Base-by-base conservation (phyloP, 2,113 vertebrate genomes). In the Paratilapia polleni region DNA sequence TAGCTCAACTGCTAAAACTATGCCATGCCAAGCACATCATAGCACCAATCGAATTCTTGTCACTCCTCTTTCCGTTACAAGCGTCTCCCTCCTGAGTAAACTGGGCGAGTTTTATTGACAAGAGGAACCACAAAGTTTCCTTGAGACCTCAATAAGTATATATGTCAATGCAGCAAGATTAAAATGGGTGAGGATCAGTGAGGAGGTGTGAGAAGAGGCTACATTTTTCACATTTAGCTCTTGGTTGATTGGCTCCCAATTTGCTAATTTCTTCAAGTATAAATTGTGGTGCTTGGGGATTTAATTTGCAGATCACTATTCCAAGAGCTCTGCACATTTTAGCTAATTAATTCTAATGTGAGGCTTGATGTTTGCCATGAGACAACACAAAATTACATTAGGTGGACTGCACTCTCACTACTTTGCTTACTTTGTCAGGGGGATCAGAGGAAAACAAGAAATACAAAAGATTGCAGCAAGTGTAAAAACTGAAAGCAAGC, bases 1-100 rank as follows among this genome's bases (percentile, higher is more conserved):
- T 34, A 62, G 54, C 78, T 66, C 58, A n/a, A 60, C 61, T 83
- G 77, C 68, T 19, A 64, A 52, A 82, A 43, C 77, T 61, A 14
- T 82, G 26, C 24, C 58, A 26, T 47, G 19, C 38, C 36, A 76
- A 12, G 26, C 14, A 15, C 43, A 47, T 47, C 43, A 47, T 13
- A 47, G 43, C 62, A 62, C 2, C 80, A 38, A 47, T 56, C n/a
- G 5, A 36, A 28, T 15, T 73, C 64, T n/a, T n/a, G n/a, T n/a
- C n/a, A n/a, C 15, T 14, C 47, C 49, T 26, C 20, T 68, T 58
- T 38, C 6, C 19, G 17, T 63, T 3, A 10, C 10, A 13, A 57
- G 74, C 70, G 26, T 41, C 41, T 64, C 34, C 31, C 14, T 15
- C 62, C 54, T 64, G 24, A 52, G 14, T 26, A 20, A 66, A 54